A percentile compares a stretch with the other conserved stretches of the same genome.
Conservation (phyloP, 2,888 invertebrate genomes). For the Molorchus minor region DNA sequence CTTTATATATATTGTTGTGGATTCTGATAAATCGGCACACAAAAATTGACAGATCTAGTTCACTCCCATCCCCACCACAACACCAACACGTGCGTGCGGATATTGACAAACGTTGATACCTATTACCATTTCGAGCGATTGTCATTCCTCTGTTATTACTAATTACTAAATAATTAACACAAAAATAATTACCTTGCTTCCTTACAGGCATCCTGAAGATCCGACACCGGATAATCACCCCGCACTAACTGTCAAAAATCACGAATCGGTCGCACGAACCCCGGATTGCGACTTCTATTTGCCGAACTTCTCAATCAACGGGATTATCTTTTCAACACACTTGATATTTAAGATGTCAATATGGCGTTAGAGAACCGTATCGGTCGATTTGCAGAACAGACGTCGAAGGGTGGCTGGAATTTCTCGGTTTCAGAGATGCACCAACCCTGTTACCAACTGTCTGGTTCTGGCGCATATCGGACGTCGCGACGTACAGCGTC, state of each 20-base stretch:
- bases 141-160: neutral
- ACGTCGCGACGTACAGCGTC: slow-evolving; percentile 35
- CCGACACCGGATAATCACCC: slow-evolving; percentile 4
- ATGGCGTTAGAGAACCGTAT: slow-evolving; percentile 63
- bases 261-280: slow-evolving; percentile 9
- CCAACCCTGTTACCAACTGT: slow-evolving; percentile 38
- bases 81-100: slow-evolving; percentile 41
- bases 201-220: slow-evolving; percentile 73
- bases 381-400: slow-evolving; percentile 70
- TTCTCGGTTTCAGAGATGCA: slow-evolving; percentile 15
- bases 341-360: slow-evolving; percentile 49
- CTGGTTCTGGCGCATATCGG: slow-evolving; percentile 33
- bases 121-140: neutral
- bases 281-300: neutral
- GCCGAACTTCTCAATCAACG: neutral
- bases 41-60: slow-evolving; percentile 17
- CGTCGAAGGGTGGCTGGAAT: slow-evolving; percentile 67
- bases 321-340: slow-evolving; percentile 31
- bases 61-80: slow-evolving; percentile 27
- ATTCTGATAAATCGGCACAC: neutral
- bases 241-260: slow-evolving; percentile 33
- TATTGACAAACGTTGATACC: slow-evolving; percentile 36
- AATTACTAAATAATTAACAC: slow-evolving; percentile 6
- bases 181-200: slow-evolving; percentile 71
- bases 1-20: neutral